Conservation (phyloP, 2,888 invertebrate genomes). For the Lathronympha strigana region DNA sequence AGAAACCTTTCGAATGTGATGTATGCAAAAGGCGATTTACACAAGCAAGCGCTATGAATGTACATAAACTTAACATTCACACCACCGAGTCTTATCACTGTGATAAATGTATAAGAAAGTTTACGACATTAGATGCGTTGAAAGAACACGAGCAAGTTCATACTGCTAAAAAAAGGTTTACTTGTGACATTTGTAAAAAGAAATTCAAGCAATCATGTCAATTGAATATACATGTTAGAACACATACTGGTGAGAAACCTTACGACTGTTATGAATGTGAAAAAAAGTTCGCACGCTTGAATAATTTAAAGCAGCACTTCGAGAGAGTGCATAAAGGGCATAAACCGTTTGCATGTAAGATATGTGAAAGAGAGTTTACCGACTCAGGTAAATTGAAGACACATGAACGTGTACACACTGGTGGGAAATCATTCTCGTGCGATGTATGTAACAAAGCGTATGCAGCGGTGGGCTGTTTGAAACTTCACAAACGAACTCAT, state of each 20-base stretch:
- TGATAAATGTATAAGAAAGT: neutral
- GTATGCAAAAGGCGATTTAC: neutral
- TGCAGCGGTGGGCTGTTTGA: neutral
- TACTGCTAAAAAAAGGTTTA: neutral
- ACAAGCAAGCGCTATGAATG: neutral
- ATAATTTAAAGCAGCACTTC: neutral
- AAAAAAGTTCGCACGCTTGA: neutral
- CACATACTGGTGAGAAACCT: neutral
- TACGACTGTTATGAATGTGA: neutral
- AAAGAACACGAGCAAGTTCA: neutral
- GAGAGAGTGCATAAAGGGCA: neutral
- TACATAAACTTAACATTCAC: neutral
- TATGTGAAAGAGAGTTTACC: neutral
- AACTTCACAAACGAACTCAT: neutral
- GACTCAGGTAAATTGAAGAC: neutral
- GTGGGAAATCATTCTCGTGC: neutral
- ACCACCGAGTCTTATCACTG: neutral
- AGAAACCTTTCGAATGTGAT: neutral
- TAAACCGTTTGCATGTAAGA: neutral
- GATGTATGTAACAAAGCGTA: neutral
- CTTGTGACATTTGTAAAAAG: neutral
- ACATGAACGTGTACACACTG: neutral
- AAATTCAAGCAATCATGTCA: neutral
- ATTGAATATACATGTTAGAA: neutral
- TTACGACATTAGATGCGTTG: neutral